Evolutionary conservation across 2,113 vertebrate species (phyloP).

Genomic region (Chaetura pelagica): DNA sequence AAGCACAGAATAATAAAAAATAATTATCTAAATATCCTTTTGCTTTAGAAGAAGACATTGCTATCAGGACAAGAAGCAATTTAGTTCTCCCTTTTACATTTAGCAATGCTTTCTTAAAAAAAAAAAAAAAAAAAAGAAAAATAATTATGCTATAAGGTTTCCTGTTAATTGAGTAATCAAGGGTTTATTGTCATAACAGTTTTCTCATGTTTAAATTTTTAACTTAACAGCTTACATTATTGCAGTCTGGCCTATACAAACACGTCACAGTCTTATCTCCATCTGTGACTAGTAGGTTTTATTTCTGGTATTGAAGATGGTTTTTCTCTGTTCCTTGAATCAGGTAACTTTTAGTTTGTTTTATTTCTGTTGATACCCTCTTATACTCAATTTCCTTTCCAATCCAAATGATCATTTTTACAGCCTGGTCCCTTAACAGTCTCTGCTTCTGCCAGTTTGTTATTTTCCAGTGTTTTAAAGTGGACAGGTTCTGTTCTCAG

Average conservation of each 20-base stretch:
- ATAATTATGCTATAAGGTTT: neutral
- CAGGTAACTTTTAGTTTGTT: neutral
- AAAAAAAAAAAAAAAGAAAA: neutral
- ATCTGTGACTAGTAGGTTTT: slow-evolving; percentile 29
- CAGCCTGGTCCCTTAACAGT: neutral
- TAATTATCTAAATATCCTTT: neutral
- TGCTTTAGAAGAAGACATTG: neutral
- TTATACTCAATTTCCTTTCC: neutral
- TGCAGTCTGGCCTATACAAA: slow-evolving; percentile 1
- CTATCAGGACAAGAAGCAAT: neutral
- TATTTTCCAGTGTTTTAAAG: neutral
- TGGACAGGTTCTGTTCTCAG: neutral
- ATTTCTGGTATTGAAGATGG: neutral
- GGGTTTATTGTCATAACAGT: slow-evolving; percentile 45
- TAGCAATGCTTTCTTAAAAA: neutral
- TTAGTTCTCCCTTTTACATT: neutral
- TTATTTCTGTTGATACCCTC: neutral
- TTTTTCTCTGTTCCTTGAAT: neutral
- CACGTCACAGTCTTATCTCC: neutral
- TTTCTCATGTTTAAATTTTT: slow-evolving; percentile 37
- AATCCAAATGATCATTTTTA: neutral
- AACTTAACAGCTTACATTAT: slow-evolving; percentile 42
- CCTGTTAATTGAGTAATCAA: slow-evolving; percentile 45
- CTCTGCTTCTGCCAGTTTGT: neutral
- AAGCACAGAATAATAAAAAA: neutral